These are phyloP conservation scores for Ericerus pela DNA, from an alignment of 1,140 invertebrate genomes.

Conservation along the genomic window DNA sequence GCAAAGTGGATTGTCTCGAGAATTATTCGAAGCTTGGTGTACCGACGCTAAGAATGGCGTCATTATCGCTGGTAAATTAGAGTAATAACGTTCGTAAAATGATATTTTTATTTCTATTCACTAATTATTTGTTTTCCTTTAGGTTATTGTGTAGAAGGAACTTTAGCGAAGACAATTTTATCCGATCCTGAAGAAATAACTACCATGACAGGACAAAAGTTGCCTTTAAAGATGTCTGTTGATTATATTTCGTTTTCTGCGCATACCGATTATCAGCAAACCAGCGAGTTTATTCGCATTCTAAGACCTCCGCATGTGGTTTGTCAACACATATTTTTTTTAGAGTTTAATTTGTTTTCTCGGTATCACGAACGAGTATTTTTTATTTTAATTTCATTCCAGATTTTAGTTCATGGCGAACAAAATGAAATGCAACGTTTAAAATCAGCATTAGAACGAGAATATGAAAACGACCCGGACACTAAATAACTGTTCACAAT, in stretches of 20 bases:
- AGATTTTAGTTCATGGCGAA: slow-evolving; percentile 94
- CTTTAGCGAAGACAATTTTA: slow-evolving; percentile 88
- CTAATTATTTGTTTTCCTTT: slow-evolving; percentile 7
- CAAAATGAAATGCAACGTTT: slow-evolving; percentile 96
- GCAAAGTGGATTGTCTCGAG: slow-evolving; percentile 93
- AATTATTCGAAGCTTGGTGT: slow-evolving; percentile 98
- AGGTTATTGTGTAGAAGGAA: slow-evolving; percentile 98
- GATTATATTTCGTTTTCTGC: slow-evolving; percentile 99
- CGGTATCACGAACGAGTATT: neutral
- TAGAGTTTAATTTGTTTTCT: slow-evolving; percentile 1
- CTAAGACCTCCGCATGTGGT: slow-evolving; percentile 91
- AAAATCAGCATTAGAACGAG: slow-evolving; percentile 81
- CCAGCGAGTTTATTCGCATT: slow-evolving; percentile 88
- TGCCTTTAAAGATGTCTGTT: slow-evolving; percentile 92
- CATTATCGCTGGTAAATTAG: slow-evolving; percentile 69
- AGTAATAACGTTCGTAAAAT: neutral
- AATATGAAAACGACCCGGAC: slow-evolving; percentile 71
- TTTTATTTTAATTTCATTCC: slow-evolving; percentile 3
- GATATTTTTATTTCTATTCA: neutral
- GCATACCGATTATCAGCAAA: slow-evolving; percentile 98
- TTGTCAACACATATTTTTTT: slow-evolving; percentile 20
- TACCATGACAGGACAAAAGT: slow-evolving; percentile 85
- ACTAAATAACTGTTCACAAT: slow-evolving; percentile 85
- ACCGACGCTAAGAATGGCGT: slow-evolving; percentile 94
- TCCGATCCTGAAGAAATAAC: slow-evolving; percentile 97